Percentiles rank a stretch among this genome's conserved stretches.
Conservation (phyloP, 2,888 invertebrate species). For the Standfussiana lucernea region DNA sequence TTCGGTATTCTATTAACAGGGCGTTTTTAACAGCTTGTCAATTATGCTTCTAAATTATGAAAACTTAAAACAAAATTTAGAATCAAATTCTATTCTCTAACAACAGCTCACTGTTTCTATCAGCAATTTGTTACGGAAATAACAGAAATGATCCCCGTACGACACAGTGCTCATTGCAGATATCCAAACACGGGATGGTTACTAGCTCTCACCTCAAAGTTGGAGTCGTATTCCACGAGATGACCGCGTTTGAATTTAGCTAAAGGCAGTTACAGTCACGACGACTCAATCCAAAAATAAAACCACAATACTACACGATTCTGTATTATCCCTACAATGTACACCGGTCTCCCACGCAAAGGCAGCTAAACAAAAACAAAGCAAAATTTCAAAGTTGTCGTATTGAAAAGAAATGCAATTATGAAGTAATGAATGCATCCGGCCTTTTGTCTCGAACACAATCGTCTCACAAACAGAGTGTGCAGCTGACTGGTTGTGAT, state of each 20-base stretch:
- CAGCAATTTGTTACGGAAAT: constrained; percentile 27
- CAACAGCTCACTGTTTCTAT: constrained; percentile 2
- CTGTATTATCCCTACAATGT: background rate
- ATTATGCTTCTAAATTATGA: background rate
- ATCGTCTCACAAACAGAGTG: constrained; percentile 40
- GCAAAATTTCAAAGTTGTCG: background rate
- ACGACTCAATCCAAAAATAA: background rate
- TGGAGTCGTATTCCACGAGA: background rate
- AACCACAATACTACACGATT: background rate
- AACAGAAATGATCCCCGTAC: constrained; percentile 21
- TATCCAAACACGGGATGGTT: constrained; percentile 8
- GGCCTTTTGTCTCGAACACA: constrained; percentile 52
- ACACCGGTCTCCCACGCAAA: background rate
- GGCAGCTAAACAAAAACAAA: constrained; percentile 22
- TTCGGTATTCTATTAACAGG: background rate
- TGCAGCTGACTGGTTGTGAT: constrained; percentile 35
- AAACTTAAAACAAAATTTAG: background rate
- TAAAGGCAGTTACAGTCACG: background rate
- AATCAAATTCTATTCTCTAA: background rate
- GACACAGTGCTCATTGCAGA: constrained; percentile 22
- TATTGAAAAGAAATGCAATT: constrained; percentile 54
- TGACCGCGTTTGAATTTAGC: background rate
- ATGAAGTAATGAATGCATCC: constrained; percentile 50
- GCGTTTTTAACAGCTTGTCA: background rate
- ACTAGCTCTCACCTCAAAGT: background rate